A percentile compares a stretch with the other conserved stretches of the same genome.
phyloP scores from a whole-genome alignment of 2,797 vertebrate species.

The Lepus oiostolus region DNA sequence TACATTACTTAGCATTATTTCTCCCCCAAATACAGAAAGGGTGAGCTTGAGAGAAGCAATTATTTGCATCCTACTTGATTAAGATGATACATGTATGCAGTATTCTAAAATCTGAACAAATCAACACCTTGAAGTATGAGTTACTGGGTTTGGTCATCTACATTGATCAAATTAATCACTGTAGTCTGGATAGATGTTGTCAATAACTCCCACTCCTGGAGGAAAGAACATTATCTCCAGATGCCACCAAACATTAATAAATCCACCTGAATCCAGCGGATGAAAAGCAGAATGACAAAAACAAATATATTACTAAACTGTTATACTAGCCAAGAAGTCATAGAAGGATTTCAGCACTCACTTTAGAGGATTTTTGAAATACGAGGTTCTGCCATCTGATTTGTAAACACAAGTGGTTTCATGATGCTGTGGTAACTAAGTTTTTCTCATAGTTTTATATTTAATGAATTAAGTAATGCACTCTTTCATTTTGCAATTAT shows the following conservation, averaged over 20 bases:
- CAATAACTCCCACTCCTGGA: neutral
- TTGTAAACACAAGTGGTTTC: neutral
- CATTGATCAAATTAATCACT: slow-evolving; percentile 55
- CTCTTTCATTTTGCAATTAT: slow-evolving; percentile 20
- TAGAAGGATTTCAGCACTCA: neutral
- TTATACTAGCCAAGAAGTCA: neutral
- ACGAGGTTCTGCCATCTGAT: neutral
- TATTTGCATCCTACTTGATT: neutral
- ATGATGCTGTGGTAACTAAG: neutral
- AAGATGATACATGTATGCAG: neutral
- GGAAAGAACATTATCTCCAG: neutral
- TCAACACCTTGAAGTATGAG: neutral
- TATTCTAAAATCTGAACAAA: slow-evolving; percentile 2
- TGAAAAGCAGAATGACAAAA: neutral
- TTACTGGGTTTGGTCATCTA: neutral
- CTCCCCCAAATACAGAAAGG: neutral
- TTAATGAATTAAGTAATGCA: neutral
- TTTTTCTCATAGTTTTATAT: slow-evolving; percentile 38
- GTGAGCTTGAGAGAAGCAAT: neutral
- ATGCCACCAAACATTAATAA: slow-evolving; percentile 43
- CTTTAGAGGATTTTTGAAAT: neutral
- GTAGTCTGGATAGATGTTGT: neutral
- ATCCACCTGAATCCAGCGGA: neutral
- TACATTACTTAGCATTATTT: slow-evolving; percentile 9
- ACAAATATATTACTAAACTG: neutral